Conservation (phyloP, 2,888 invertebrate species). For the Drosophila parthenogenetica region DNA sequence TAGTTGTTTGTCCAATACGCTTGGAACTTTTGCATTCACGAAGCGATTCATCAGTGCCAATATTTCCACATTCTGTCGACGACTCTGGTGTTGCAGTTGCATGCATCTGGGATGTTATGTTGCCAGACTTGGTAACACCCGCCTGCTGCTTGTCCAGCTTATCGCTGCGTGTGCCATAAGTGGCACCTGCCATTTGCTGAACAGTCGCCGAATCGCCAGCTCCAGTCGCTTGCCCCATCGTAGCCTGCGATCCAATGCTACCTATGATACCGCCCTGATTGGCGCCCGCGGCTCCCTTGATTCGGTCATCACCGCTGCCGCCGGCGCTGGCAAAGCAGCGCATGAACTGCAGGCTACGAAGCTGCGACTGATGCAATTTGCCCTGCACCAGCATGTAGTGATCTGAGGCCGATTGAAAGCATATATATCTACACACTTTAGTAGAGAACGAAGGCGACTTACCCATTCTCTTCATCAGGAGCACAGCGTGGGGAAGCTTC, state of each 20-base stretch:
- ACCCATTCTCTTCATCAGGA: slow-evolving; percentile 25
- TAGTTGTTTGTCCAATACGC: not conserved
- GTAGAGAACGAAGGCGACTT: slow-evolving; percentile 13
- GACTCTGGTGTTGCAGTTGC: slow-evolving; percentile 1
- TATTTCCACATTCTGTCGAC: slow-evolving; percentile 22
- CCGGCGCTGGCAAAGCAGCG: slow-evolving; percentile 43
- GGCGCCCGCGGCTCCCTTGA: slow-evolving; percentile 20
- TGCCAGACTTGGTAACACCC: slow-evolving; percentile 13
- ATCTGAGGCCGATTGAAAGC: not conserved
- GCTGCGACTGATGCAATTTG: slow-evolving; percentile 8
- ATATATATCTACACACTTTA: not conserved
- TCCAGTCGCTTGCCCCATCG: slow-evolving; percentile 1
- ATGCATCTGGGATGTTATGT: slow-evolving; percentile 30
- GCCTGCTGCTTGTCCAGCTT: slow-evolving; percentile 2
- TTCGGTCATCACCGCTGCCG: slow-evolving; percentile 23
- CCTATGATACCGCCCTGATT: slow-evolving; percentile 33
- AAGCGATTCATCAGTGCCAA: slow-evolving; percentile 22
- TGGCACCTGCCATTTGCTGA: slow-evolving; percentile 10
- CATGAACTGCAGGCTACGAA: not conserved
- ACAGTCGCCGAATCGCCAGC: slow-evolving; percentile 1
- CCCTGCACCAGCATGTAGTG: not conserved
- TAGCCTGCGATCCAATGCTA: slow-evolving; percentile 7
- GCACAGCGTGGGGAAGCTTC: slow-evolving; percentile 8
- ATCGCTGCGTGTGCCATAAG: slow-evolving; percentile 13
- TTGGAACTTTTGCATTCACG: not conserved